These are phyloP conservation scores for Petrosia ficiformis DNA, from an alignment of 37 sponge, comb jelly and placozoan genomes.

Conservation along the genomic window DNA sequence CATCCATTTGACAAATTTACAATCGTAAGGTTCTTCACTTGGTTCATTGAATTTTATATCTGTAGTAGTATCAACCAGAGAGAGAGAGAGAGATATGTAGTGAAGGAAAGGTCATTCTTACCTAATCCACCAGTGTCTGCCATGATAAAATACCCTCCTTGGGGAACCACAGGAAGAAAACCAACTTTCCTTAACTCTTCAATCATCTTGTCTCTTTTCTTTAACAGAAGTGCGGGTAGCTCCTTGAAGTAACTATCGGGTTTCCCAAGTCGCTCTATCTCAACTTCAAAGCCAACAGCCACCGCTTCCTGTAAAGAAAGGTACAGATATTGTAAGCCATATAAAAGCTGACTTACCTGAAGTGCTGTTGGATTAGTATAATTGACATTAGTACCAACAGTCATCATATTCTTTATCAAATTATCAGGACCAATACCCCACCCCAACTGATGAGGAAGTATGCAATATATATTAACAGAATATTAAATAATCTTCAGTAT, in stretches of 20 bases:
- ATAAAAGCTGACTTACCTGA: conserved; percentile 26
- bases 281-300: conserved; percentile 70
- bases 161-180: conserved; percentile 82
- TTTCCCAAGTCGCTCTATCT: conserved; percentile 45
- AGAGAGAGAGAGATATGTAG: background rate
- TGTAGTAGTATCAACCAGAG: conserved; percentile 2
- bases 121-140: conserved; percentile 76
- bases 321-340: background rate
- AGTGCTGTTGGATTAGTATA: conserved; percentile 80
- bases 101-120: background rate
- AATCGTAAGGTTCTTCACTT: conserved; percentile 72
- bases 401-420: conserved; percentile 68
- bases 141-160: conserved; percentile 94
- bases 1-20: conserved; percentile 88
- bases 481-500: background rate
- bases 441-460: conserved; percentile 57
- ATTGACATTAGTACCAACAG: conserved; percentile 37
- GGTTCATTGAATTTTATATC: conserved; percentile 23
- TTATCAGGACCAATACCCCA: conserved; percentile 90
- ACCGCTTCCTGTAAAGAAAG: conserved; percentile 73
- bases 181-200: conserved; percentile 79
- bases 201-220: conserved; percentile 79
- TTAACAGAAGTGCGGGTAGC: conserved; percentile 39
- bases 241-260: conserved; percentile 78
- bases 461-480: background rate